These are phyloP conservation scores for Pteronura brasiliensis DNA, from an alignment of 2,113 vertebrate species.

Conservation along the genomic window DNA sequence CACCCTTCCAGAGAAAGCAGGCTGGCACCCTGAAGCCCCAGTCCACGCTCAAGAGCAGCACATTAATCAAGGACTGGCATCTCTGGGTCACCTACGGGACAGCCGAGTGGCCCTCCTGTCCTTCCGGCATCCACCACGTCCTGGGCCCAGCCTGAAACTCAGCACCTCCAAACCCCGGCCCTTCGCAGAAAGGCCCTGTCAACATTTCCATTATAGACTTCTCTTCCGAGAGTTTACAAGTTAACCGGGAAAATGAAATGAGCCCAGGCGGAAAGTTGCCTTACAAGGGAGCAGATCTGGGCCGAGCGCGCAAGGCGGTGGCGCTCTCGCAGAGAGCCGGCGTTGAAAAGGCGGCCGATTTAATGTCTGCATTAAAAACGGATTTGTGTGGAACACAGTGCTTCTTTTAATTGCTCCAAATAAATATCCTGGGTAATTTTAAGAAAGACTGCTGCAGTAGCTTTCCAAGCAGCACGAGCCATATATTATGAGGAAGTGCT, in stretches of 20 bases:
- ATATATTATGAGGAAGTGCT: constrained; percentile 41
- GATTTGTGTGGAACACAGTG: background rate
- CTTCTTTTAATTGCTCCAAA: constrained; percentile 26
- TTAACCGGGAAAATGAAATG: constrained; percentile 43
- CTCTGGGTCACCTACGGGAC: background rate
- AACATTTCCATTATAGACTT: background rate
- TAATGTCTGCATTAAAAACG: constrained; percentile 20
- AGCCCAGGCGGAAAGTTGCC: background rate
- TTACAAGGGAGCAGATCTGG: background rate
- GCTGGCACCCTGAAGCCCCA: background rate
- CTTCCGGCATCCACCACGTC: rapidly evolving
- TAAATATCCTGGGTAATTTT: constrained; percentile 40
- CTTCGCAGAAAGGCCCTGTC: background rate
- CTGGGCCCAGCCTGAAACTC: background rate
- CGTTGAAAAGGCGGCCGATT: background rate
- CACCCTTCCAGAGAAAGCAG: background rate
- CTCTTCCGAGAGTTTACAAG: background rate
- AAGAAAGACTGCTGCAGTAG: background rate
- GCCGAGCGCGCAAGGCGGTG: background rate
- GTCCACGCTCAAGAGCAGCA: background rate
- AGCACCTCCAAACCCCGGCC: background rate
- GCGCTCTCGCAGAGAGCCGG: background rate
- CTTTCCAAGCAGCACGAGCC: background rate
- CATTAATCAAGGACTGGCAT: background rate
- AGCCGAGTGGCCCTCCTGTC: background rate